Evolutionary conservation across 2,113 vertebrate species (phyloP).

Genomic region (Cryptoleucopteryx plumbea): DNA sequence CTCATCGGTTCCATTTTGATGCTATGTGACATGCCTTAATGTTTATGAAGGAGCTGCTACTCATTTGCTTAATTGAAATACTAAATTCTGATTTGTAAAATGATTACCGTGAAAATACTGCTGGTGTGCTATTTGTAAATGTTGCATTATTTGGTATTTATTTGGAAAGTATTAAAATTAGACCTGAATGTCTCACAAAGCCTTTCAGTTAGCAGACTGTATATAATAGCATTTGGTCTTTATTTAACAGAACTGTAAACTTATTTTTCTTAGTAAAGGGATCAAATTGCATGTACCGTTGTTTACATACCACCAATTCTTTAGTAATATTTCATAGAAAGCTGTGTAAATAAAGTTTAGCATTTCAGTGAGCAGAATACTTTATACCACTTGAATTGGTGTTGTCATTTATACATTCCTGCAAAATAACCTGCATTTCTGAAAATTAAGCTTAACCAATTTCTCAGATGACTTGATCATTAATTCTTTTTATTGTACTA

Average conservation of each 20-base stretch:
- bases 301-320: conserved; percentile 26
- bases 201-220: conserved; percentile 53
- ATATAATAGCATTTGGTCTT: conserved; percentile 39
- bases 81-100: conserved; percentile 4
- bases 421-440: conserved; percentile 5
- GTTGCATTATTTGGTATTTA: conserved; percentile 70
- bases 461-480: not conserved
- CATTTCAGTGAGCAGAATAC: conserved; percentile 15
- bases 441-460: conserved; percentile 13
- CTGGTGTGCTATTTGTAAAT: conserved; percentile 69
- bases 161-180: conserved; percentile 61
- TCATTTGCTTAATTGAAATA: conserved; percentile 47
- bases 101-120: conserved; percentile 2
- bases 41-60: conserved; percentile 15
- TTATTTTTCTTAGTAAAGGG: conserved; percentile 44
- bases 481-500: not conserved
- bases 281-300: conserved; percentile 43
- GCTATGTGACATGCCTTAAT: conserved; percentile 87
- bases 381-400: conserved; percentile 15
- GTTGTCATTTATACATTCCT: conserved; percentile 25
- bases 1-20: conserved; percentile 98
- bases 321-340: conserved; percentile 29
- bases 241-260: conserved; percentile 47
- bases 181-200: conserved; percentile 39
- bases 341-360: conserved; percentile 57